Conservation (phyloP, 1,140 invertebrate genomes). For the Drosophila grimshawi region DNA sequence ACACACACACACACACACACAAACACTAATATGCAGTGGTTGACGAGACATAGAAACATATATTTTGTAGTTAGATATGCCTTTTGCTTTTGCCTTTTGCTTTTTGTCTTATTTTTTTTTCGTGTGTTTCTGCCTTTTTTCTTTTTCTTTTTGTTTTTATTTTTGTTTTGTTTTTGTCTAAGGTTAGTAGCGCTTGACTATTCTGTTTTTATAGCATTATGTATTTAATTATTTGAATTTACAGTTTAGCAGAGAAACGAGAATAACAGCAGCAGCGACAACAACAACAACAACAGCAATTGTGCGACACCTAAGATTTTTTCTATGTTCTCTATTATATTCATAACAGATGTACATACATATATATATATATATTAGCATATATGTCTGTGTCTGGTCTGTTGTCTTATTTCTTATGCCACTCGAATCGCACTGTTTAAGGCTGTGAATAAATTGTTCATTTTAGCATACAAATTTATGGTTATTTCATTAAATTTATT, state of each 20-base stretch:
- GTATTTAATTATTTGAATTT: constrained; percentile 49
- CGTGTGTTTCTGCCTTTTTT: constrained; percentile 49
- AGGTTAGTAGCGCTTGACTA: constrained; percentile 60
- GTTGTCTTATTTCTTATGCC: constrained; percentile 55
- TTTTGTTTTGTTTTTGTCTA: constrained; percentile 60
- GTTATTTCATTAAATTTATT: constrained; percentile 69
- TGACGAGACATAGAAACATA: constrained; percentile 53
- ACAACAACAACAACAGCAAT: constrained; percentile 53
- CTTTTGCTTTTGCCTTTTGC: constrained; percentile 40
- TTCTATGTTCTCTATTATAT: constrained; percentile 48
- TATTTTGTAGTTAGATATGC: constrained; percentile 62
- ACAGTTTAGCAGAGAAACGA: constrained; percentile 49
- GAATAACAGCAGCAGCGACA: constrained; percentile 47
- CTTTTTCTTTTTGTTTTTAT: constrained; percentile 38
- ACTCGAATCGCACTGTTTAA: constrained; percentile 68
- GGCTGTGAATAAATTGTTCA: constrained; percentile 66
- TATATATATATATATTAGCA: constrained; percentile 2
- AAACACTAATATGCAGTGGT: constrained; percentile 47
- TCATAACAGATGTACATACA: constrained; percentile 20
- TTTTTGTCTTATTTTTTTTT: constrained; percentile 26
- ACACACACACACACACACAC: constrained; percentile 26
- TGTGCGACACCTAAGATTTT: constrained; percentile 59
- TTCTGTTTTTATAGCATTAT: constrained; percentile 49
- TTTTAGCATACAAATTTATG: constrained; percentile 73
- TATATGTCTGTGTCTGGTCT: constrained; percentile 16